Percentiles rank a stretch among this genome's conserved stretches.
Conservation (phyloP, 2,888 invertebrate genomes). For the Oeneis ivallda region DNA sequence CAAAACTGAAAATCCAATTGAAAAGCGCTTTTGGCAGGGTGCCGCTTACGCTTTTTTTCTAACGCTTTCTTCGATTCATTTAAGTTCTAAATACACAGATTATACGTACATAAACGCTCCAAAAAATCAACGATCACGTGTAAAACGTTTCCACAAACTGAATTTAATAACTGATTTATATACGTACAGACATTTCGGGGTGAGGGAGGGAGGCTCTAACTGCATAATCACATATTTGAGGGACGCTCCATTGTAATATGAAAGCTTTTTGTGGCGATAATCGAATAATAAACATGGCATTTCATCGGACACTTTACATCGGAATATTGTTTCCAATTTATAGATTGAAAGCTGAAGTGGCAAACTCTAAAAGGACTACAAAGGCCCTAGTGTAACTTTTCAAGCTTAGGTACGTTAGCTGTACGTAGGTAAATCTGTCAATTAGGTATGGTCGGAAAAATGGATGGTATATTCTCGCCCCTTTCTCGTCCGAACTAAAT, state of each 20-base stretch:
- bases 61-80: too few species aligned
- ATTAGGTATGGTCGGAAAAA: too few species aligned
- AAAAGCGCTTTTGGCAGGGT: too few species aligned
- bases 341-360: background rate
- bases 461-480: too few species aligned
- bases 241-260: constrained; percentile 43
- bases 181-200: constrained; percentile 30
- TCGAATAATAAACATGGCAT: constrained; percentile 46
- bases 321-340: constrained; percentile 9
- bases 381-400: too few species aligned
- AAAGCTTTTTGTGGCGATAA: constrained; percentile 48
- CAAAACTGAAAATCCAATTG: too few species aligned
- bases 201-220: constrained; percentile 37
- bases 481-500: too few species aligned
- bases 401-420: too few species aligned
- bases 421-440: too few species aligned
- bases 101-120: background rate
- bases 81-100: too few species aligned
- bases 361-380: background rate
- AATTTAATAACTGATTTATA: constrained; percentile 37
- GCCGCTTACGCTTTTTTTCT: too few species aligned
- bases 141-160: constrained; percentile 19
- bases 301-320: constrained; percentile 14
- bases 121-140: constrained; percentile 13
- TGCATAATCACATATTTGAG: constrained; percentile 45